Base-by-base conservation (phyloP, 2,113 vertebrate genomes). In the Colistium nudipinnis region DNA sequence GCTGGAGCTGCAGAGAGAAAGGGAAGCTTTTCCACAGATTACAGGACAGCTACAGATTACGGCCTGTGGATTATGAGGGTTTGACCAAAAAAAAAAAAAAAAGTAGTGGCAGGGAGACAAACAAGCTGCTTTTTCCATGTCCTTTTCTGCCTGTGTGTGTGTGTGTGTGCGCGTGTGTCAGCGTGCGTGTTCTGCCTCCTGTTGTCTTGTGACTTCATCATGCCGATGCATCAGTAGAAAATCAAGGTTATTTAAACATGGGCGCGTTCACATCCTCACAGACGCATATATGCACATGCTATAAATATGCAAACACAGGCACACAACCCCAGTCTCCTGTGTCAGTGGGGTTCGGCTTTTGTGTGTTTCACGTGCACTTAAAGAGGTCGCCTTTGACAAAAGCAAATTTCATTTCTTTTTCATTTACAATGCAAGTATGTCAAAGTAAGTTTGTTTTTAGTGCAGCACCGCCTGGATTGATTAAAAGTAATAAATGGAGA, bases 21-120 rank as follows among this genome's bases (percentile, higher is more conserved):
- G 81, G 76, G 78, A 78, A 84, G 88, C 85, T 90, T 89, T 89
- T 67, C 73, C 57, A 49, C 87, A 89, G 90, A 91, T 91, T 91
- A 91, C 74, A 81, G 82, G 81, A 63, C 81, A 71, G 77, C 84
- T 39, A 66, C 84, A 89, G 90, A 89, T 91, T 91, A 90, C 35
- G 56, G 80, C 69, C 74, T 19, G 31, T 84, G 90, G 88, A 90
- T 91, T 90, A 91, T 72, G 69, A 80, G 87, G 81, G 74, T 87
- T 82, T 72, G 79, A 88, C 68, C 47, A 80, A 72, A 80, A 70
- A 61, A 73, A 82, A 82, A 70, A 69, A 70, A 68, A 56, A 70
- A 72, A 72, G 65, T 55, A 16, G 41, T 53, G 36, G 55, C 41
- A 66, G 70, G 51, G 70, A 60, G 61, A 75, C 63, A 77, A 84